A percentile compares a stretch with the other conserved stretches of the same genome.
Conservation (phyloP, 2,113 vertebrate species). For the Diphyllodes magnificus region DNA sequence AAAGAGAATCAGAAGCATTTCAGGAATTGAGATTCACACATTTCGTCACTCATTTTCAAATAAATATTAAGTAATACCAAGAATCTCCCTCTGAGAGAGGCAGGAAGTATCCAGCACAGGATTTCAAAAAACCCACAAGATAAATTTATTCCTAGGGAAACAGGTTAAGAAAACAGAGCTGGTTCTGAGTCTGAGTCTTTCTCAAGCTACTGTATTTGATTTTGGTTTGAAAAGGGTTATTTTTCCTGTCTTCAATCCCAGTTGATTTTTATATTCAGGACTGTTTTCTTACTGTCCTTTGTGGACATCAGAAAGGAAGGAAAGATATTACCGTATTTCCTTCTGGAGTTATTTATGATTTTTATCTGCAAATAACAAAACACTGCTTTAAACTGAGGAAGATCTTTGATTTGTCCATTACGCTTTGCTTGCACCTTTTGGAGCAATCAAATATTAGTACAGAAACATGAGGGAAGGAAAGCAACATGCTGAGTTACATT, state of each 20-base stretch:
- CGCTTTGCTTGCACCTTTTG: not conserved
- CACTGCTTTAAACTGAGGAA: not conserved
- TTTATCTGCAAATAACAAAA: not conserved
- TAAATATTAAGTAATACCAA: not conserved
- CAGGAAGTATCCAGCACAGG: not conserved
- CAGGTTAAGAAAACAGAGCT: not conserved
- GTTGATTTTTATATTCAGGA: not conserved
- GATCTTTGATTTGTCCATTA: not conserved
- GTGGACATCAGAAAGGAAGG: not conserved
- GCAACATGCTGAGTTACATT: not conserved
- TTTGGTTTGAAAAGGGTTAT: not conserved
- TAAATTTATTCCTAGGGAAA: not conserved
- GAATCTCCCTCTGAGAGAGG: not conserved
- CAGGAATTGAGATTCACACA: not conserved
- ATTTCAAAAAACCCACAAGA: not conserved
- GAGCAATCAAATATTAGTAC: not conserved
- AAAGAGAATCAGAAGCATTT: not conserved
- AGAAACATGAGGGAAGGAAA: not conserved
- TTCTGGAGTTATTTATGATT: not conserved
- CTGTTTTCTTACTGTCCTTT: not conserved
- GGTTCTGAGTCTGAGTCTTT: not conserved
- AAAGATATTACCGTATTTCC: not conserved
- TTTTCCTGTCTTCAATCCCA: not conserved
- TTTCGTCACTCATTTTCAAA: not conserved
- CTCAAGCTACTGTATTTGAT: not conserved